Conservation (phyloP, 2,113 vertebrate species). For the Cavia porcellus region DNA sequence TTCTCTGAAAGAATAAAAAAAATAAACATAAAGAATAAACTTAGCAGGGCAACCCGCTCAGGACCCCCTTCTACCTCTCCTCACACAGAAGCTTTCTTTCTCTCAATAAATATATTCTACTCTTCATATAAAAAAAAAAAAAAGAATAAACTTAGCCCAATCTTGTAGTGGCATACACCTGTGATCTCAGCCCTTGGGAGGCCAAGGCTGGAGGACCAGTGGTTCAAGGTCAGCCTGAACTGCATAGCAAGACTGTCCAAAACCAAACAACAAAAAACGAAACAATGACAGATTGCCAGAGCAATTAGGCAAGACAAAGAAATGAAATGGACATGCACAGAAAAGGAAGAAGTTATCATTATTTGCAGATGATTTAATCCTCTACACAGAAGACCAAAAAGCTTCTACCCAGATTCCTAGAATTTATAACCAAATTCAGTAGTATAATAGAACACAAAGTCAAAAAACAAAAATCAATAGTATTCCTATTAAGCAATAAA, state of each 20-base stretch:
- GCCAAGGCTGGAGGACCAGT: neutral
- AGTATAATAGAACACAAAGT: neutral
- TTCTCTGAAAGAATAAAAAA: neutral
- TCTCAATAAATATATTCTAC: too few relatives aligned
- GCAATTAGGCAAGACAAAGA: neutral
- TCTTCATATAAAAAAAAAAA: too few relatives aligned
- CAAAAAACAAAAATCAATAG: neutral
- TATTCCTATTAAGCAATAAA: neutral
- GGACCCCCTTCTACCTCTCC: too few relatives aligned
- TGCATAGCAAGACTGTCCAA: neutral
- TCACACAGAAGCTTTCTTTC: too few relatives aligned
- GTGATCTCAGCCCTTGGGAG: neutral
- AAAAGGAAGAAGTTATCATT: neutral
- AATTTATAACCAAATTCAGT: neutral
- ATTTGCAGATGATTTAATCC: neutral
- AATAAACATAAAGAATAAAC: neutral
- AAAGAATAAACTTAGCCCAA: too few relatives aligned
- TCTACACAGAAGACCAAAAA: neutral
- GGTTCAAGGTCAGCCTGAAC: neutral
- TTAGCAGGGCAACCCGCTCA: too few relatives aligned
- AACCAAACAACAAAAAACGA: neutral
- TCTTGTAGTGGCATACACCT: neutral
- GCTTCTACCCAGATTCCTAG: neutral
- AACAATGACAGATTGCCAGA: neutral
- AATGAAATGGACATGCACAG: neutral